Evolutionary conservation across 2,797 vertebrate species (phyloP).

Genomic region (Zenarchopterus dispar): DNA sequence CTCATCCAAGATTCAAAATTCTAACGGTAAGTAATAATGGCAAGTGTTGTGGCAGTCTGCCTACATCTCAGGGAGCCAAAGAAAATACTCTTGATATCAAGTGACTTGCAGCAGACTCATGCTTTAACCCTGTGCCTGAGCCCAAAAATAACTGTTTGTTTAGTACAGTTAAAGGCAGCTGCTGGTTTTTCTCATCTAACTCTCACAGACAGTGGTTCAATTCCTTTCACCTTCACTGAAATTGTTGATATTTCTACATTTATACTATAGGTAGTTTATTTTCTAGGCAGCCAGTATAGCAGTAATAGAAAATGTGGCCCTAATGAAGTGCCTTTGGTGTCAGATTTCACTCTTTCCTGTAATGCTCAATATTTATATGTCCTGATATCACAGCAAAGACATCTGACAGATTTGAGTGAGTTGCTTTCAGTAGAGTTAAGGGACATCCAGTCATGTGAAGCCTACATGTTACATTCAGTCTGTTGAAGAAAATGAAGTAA

Average conservation of each 20-base stretch:
- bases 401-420: constrained; percentile 15
- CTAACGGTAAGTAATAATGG: constrained; percentile 1
- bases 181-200: constrained; percentile 7
- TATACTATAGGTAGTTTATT: background rate
- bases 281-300: background rate
- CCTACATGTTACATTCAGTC: constrained; percentile 1
- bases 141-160: constrained; percentile 49
- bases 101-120: constrained; percentile 10
- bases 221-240: background rate
- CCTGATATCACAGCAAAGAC: constrained; percentile 15
- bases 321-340: constrained; percentile 17
- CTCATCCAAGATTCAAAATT: constrained; percentile 7
- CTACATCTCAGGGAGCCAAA: constrained; percentile 6
- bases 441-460: background rate
- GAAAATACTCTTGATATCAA: background rate
- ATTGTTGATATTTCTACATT: background rate
- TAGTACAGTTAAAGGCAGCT: constrained; percentile 31
- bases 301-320: background rate
- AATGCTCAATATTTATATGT: constrained; percentile 22
- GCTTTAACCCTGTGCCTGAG: background rate
- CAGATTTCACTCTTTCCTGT: constrained; percentile 25
- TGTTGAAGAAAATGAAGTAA: constrained; percentile 9
- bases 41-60: background rate
- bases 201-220: constrained; percentile 1
- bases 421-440: constrained; percentile 6